phyloP scores from a whole-genome alignment of 53 echinoderm and acorn worm genomes.

The Echinarachnius parma region DNA sequence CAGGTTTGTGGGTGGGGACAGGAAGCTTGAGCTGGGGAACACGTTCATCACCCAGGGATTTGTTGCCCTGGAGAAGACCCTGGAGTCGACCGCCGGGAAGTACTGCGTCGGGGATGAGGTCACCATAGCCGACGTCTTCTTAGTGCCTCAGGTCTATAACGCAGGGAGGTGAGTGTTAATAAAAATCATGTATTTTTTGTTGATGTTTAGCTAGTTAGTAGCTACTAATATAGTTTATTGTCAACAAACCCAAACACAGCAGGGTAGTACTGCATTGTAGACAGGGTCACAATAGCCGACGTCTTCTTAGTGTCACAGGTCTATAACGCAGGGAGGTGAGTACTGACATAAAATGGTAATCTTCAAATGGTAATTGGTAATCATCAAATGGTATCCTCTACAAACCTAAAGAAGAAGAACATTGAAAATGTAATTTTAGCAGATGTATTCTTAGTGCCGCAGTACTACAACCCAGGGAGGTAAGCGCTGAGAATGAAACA shows the following conservation, averaged over 20 bases:
- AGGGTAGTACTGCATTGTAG: slow-evolving; percentile 85
- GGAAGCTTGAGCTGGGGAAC: slow-evolving; percentile 75
- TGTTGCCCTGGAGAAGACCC: slow-evolving; percentile 60
- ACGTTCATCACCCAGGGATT: slow-evolving; percentile 68
- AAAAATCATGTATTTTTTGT: neutral
- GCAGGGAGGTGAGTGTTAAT: slow-evolving; percentile 65
- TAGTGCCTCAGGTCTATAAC: slow-evolving; percentile 94
- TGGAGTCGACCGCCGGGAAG: slow-evolving; percentile 65
- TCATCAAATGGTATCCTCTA: no score
- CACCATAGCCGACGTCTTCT: slow-evolving; percentile 78
- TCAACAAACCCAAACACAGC: no score
- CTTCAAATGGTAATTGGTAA: no score
- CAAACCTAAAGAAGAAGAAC: no score
- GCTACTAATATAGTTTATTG: no score
- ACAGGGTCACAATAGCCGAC: slow-evolving; percentile 84
- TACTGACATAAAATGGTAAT: neutral
- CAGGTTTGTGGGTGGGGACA: slow-evolving; percentile 67
- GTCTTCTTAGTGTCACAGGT: slow-evolving; percentile 82
- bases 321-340: slow-evolving; percentile 86
- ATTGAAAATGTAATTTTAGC: no score
- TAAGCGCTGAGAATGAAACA: no score
- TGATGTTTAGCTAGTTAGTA: no score
- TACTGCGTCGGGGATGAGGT: slow-evolving; percentile 89
- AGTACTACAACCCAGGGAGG: no score
- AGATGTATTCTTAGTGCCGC: no score